A percentile compares a stretch with the other conserved stretches of the same genome.
Conservation (phyloP, 2,797 vertebrate species). For the Antennarius maculatus region DNA sequence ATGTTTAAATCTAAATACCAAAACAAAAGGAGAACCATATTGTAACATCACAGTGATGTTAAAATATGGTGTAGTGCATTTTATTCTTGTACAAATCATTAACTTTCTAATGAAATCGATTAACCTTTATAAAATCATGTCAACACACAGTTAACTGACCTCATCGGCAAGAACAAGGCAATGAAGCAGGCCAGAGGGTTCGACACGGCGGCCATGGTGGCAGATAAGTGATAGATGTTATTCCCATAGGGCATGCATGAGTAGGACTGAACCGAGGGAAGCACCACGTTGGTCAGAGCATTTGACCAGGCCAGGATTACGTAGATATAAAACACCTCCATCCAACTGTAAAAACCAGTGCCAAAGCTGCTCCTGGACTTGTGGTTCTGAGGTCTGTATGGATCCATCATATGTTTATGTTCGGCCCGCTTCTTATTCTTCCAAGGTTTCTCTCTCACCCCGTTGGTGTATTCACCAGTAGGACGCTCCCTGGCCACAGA, state of each 20-base stretch:
- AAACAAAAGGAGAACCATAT: too few relatives aligned
- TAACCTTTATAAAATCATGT: too few relatives aligned
- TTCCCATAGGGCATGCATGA: constrained; percentile 84
- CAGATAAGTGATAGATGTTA: constrained; percentile 80
- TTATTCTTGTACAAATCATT: too few relatives aligned
- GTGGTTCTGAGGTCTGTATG: constrained; percentile 7
- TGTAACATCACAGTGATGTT: too few relatives aligned
- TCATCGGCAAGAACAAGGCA: constrained; percentile 80
- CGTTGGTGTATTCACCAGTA: constrained; percentile 31
- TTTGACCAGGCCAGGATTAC: constrained; percentile 79
- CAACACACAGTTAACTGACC: constrained; percentile 65
- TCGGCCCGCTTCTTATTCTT: constrained; percentile 41
- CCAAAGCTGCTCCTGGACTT: constrained; percentile 64
- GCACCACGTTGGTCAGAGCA: constrained; percentile 81
- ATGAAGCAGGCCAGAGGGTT: constrained; percentile 86
- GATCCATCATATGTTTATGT: constrained; percentile 75
- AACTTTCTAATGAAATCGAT: too few relatives aligned
- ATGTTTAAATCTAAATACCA: too few relatives aligned
- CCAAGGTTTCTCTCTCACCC: constrained; percentile 22
- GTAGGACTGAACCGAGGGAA: constrained; percentile 85
- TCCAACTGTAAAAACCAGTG: constrained; percentile 66
- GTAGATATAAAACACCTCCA: constrained; percentile 81
- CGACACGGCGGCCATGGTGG: constrained; percentile 78
- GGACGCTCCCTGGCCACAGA: constrained; percentile 64
- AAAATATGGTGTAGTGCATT: too few relatives aligned